A percentile compares a stretch with the other conserved stretches of the same genome.
These are phyloP conservation scores for Syngnathoides biaculeatus DNA, from an alignment of 2,113 vertebrate species.

Conservation along the genomic window DNA sequence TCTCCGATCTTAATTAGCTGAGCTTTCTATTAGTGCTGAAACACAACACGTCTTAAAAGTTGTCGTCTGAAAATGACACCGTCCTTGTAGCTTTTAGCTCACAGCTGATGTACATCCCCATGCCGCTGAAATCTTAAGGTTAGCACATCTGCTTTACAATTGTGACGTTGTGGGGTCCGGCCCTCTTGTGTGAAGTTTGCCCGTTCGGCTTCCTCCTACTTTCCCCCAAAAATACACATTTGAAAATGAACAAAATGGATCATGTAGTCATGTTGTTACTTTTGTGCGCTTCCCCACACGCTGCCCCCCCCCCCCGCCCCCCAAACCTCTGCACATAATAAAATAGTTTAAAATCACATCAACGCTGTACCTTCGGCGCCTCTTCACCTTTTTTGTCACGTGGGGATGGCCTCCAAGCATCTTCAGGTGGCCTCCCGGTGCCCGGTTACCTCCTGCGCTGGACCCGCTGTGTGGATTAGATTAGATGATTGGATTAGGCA, in stretches of 20 bases:
- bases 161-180: too few species aligned
- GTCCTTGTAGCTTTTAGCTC: slow-evolving; percentile 12
- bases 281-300: not conserved
- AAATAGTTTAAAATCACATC: not conserved
- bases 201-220: too few species aligned
- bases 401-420: not conserved
- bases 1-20: slow-evolving; percentile 58
- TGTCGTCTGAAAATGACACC: slow-evolving; percentile 25
- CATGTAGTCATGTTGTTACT: slow-evolving; percentile 15
- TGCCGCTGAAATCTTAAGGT: too few species aligned
- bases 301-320: not conserved
- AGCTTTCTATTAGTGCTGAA: slow-evolving; percentile 46
- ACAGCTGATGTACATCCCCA: too few species aligned
- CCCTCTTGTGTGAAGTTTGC: too few species aligned
- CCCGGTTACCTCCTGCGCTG: slow-evolving; percentile 4
- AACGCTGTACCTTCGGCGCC: not conserved
- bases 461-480: slow-evolving; percentile 22
- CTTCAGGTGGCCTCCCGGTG: slow-evolving; percentile 1
- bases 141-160: too few species aligned
- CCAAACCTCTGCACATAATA: not conserved
- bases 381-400: not conserved
- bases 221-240: too few species aligned
- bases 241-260: too few species aligned
- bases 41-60: slow-evolving; percentile 27
- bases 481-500: slow-evolving; percentile 2